Evolutionary conservation across 2,888 invertebrate species (phyloP).

Genomic region (Hemistola chrysoprasaria): DNA sequence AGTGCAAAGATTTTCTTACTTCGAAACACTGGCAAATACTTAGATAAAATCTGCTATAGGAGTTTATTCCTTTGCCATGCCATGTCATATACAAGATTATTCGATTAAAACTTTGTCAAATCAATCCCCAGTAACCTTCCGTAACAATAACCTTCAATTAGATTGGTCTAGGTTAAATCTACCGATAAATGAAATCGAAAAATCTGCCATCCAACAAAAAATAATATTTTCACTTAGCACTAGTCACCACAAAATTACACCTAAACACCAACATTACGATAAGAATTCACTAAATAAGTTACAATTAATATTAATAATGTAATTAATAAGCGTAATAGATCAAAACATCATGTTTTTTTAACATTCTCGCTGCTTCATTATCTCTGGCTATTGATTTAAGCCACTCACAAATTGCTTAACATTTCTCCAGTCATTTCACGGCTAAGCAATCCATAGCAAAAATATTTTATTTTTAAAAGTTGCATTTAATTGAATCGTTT

Average conservation of each 20-base stretch:
- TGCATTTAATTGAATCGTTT: conserved; percentile 1
- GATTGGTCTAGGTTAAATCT: conserved; percentile 12
- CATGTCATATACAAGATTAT: no score
- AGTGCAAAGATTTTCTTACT: no score
- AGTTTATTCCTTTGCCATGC: no score
- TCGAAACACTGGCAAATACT: no score
- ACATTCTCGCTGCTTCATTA: conserved; percentile 28
- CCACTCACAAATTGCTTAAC: conserved; percentile 46
- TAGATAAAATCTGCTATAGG: no score
- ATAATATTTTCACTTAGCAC: conserved; percentile 19
- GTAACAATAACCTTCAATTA: no score
- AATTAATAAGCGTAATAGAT: conserved; percentile 82
- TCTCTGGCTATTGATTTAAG: conserved; percentile 38
- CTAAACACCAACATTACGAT: conserved; percentile 73
- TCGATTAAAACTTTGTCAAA: no score
- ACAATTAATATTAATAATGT: conserved; percentile 64
- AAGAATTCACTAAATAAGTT: conserved; percentile 73
- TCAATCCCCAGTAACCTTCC: conserved; percentile 4
- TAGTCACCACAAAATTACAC: conserved; percentile 53
- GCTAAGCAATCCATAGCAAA: conserved; percentile 19
- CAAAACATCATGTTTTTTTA: conserved; percentile 74
- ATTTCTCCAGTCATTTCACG: conserved; percentile 6
- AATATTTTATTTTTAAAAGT: conserved; percentile 11
- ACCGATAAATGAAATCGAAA: conserved; percentile 16
- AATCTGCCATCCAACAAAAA: conserved; percentile 13